phyloP scores from a whole-genome alignment of 2,888 invertebrate genomes.

The Anticlea derivata region DNA sequence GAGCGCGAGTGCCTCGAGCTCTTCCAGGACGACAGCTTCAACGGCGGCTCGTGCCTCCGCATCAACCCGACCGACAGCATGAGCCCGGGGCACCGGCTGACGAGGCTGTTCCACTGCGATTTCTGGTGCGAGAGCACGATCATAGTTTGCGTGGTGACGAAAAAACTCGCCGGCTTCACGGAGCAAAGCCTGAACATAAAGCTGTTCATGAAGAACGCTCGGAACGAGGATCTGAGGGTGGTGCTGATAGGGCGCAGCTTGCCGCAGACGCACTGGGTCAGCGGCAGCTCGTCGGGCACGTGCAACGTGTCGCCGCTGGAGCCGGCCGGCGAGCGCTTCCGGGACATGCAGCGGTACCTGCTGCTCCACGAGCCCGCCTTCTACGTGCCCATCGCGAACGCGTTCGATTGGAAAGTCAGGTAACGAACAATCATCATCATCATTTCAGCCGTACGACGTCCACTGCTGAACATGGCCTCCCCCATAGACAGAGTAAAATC shows the following conservation, averaged over 20 bases:
- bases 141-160: slow-evolving; percentile 68
- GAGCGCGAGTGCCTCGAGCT: slow-evolving; percentile 63
- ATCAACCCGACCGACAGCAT: slow-evolving; percentile 62
- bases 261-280: slow-evolving; percentile 11
- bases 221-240: slow-evolving; percentile 32
- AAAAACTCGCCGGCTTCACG: slow-evolving; percentile 41
- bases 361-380: slow-evolving; percentile 61
- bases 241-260: slow-evolving; percentile 50
- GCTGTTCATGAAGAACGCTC: slow-evolving; percentile 42
- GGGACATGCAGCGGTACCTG: slow-evolving; percentile 57
- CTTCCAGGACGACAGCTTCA: slow-evolving; percentile 71
- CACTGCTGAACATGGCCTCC: no score
- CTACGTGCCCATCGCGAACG: slow-evolving; percentile 69
- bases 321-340: slow-evolving; percentile 33
- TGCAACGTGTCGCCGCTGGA: slow-evolving; percentile 11
- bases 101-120: slow-evolving; percentile 66
- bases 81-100: slow-evolving; percentile 42
- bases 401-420: slow-evolving; percentile 68
- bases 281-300: slow-evolving; percentile 32
- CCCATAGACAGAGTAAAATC: no score
- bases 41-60: slow-evolving; percentile 79
- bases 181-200: slow-evolving; percentile 58
- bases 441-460: no score
- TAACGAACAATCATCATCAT: no score
- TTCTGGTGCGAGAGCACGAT: slow-evolving; percentile 52